These are phyloP conservation scores for Danio rerio DNA, from an alignment of 2,113 vertebrate genomes.

Conservation along the genomic window DNA sequence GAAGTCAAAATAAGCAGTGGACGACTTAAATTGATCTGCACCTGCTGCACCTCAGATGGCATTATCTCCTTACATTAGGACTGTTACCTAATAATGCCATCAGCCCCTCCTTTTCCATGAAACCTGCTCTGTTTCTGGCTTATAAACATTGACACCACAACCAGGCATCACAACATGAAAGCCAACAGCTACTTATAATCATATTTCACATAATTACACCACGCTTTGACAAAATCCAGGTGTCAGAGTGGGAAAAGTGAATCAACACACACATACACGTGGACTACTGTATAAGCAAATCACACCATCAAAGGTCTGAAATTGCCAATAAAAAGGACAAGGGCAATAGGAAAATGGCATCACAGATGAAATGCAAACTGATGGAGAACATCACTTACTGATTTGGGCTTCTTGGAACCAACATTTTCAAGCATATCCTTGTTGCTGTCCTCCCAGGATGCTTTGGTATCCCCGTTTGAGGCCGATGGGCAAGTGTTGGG, in stretches of 20 bases:
- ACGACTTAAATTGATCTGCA: slow-evolving; percentile 55
- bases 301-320: neutral
- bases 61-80: slow-evolving; percentile 63
- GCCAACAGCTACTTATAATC: neutral
- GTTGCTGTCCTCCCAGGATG: slow-evolving; percentile 69
- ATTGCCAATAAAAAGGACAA: neutral
- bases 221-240: neutral
- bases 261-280: slow-evolving; percentile 17
- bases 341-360: neutral
- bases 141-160: slow-evolving; percentile 3
- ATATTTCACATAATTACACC: neutral
- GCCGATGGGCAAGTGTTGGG: slow-evolving; percentile 52
- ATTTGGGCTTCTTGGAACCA: slow-evolving; percentile 67
- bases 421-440: slow-evolving; percentile 64
- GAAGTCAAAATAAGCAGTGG: slow-evolving; percentile 52
- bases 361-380: neutral
- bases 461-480: slow-evolving; percentile 74
- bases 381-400: slow-evolving; percentile 66
- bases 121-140: slow-evolving; percentile 40
- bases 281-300: slow-evolving; percentile 44
- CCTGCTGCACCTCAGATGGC: slow-evolving; percentile 59
- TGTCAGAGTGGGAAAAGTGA: neutral
- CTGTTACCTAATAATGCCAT: slow-evolving; percentile 26
- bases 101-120: neutral
- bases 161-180: slow-evolving; percentile 26